phyloP scores from a whole-genome alignment of 2,888 invertebrate species.

The Dynastes maya region DNA sequence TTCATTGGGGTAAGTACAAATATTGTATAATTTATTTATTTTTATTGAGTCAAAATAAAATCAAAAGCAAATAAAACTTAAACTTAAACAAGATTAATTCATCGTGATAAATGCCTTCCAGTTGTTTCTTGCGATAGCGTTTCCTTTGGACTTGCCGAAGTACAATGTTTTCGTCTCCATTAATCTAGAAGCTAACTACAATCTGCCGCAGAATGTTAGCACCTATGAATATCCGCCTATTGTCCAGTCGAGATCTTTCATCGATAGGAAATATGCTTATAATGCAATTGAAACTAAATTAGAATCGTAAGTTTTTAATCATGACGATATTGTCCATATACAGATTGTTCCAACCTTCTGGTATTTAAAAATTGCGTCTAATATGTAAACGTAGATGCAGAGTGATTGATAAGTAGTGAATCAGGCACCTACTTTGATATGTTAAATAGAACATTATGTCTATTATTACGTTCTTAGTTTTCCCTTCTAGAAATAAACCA shows the following conservation, averaged over 20 bases:
- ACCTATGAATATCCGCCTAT: constrained; percentile 59
- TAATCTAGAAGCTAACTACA: constrained; percentile 81
- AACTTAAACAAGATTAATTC: too few relatives aligned
- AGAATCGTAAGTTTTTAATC: constrained; percentile 38
- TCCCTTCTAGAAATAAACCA: too few relatives aligned
- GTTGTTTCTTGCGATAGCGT: constrained; percentile 79
- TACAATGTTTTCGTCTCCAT: constrained; percentile 81
- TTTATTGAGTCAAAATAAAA: not conserved
- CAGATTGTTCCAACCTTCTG: too few relatives aligned
- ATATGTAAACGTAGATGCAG: too few relatives aligned
- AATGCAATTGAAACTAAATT: constrained; percentile 54
- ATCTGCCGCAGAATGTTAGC: constrained; percentile 73
- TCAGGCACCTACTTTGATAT: too few relatives aligned
- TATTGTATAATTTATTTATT: not conserved
- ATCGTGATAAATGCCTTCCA: constrained; percentile 62
- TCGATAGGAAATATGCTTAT: constrained; percentile 53
- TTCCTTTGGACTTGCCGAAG: constrained; percentile 79
- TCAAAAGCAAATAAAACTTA: not conserved
- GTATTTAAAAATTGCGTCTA: too few relatives aligned
- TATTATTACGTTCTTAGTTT: too few relatives aligned
- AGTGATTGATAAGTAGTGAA: too few relatives aligned
- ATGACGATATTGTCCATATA: not conserved
- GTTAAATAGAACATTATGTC: too few relatives aligned
- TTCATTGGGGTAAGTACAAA: constrained; percentile 56
- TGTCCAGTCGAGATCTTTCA: constrained; percentile 51